phyloP scores from a whole-genome alignment of 2,888 invertebrate genomes.

The Formica aserva region DNA sequence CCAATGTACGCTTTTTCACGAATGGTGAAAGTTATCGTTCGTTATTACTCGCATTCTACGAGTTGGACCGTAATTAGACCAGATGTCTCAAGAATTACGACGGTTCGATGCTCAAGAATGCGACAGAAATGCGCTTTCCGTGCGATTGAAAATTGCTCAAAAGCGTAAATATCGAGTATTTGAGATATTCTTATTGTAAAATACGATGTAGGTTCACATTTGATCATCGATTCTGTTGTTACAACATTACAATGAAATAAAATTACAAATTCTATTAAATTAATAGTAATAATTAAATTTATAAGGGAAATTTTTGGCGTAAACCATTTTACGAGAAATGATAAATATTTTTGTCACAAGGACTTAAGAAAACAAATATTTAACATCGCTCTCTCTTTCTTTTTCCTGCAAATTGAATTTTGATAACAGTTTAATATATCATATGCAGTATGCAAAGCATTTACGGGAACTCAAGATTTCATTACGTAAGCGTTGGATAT shows the following conservation, averaged over 20 bases:
- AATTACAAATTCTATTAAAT: not conserved
- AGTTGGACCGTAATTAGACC: slow-evolving; percentile 40
- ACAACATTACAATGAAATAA: not conserved
- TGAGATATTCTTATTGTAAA: not conserved
- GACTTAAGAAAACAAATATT: not conserved
- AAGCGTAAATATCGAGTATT: slow-evolving; percentile 13
- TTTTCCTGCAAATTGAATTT: not conserved
- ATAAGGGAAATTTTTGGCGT: no score
- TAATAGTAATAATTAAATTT: not conserved
- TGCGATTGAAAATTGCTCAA: not conserved
- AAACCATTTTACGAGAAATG: not conserved
- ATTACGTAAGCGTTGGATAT: not conserved
- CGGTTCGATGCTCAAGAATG: slow-evolving; percentile 39
- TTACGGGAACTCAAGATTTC: slow-evolving; percentile 9
- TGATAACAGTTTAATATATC: slow-evolving; percentile 38
- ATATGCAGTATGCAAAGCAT: not conserved
- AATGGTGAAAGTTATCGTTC: slow-evolving; percentile 57
- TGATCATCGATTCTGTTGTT: not conserved
- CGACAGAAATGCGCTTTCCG: slow-evolving; percentile 15
- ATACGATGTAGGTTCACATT: not conserved
- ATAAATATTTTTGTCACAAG: not conserved
- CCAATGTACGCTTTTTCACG: slow-evolving; percentile 65
- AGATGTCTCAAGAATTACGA: slow-evolving; percentile 43
- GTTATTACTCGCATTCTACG: slow-evolving; percentile 35
- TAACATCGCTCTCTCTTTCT: not conserved